These are phyloP conservation scores for Gobio gobio DNA, from an alignment of 2,113 vertebrate genomes.

Conservation along the genomic window DNA sequence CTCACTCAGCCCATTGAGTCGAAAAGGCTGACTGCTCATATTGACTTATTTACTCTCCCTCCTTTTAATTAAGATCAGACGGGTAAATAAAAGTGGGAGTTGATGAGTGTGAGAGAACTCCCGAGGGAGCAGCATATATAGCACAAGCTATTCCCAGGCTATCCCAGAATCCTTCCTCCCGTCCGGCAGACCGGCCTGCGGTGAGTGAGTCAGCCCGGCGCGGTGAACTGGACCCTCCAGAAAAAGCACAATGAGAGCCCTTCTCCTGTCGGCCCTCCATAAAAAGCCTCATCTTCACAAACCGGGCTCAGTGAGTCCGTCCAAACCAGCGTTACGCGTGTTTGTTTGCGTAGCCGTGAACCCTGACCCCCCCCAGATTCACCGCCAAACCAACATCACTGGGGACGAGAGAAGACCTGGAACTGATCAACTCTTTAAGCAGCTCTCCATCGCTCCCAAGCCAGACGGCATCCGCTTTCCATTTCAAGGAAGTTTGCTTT, in stretches of 20 bases:
- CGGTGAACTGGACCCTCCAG: slow-evolving; percentile 50
- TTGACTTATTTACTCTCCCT: slow-evolving; percentile 53
- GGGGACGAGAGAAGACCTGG: slow-evolving; percentile 43
- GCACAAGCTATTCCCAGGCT: slow-evolving; percentile 64
- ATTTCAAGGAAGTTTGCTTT: slow-evolving; percentile 68
- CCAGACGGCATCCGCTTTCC: slow-evolving; percentile 68
- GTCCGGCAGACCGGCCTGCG: slow-evolving; percentile 63
- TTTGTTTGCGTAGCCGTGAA: slow-evolving; percentile 70
- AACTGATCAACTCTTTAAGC: slow-evolving; percentile 27
- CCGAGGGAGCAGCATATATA: slow-evolving; percentile 63
- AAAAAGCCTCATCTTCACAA: slow-evolving; percentile 65
- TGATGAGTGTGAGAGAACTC: slow-evolving; percentile 52
- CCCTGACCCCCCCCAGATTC: slow-evolving; percentile 52
- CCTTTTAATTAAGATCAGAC: slow-evolving; percentile 55
- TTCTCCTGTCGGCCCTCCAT: slow-evolving; percentile 54
- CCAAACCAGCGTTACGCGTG: slow-evolving; percentile 52
- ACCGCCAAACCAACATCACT: slow-evolving; percentile 53
- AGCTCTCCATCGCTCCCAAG: slow-evolving; percentile 59
- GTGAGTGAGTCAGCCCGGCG: slow-evolving; percentile 64
- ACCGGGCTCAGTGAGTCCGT: slow-evolving; percentile 58
- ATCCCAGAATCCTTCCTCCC: slow-evolving; percentile 54
- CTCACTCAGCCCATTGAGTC: slow-evolving; percentile 51
- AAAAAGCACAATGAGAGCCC: slow-evolving; percentile 59
- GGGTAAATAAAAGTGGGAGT: slow-evolving; percentile 56
- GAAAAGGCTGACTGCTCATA: slow-evolving; percentile 29